Evolutionary conservation across 2,113 vertebrate genomes (phyloP), one percentile per base, ranked within the genome.

Genomic region (Colaptes auratus): DNA sequence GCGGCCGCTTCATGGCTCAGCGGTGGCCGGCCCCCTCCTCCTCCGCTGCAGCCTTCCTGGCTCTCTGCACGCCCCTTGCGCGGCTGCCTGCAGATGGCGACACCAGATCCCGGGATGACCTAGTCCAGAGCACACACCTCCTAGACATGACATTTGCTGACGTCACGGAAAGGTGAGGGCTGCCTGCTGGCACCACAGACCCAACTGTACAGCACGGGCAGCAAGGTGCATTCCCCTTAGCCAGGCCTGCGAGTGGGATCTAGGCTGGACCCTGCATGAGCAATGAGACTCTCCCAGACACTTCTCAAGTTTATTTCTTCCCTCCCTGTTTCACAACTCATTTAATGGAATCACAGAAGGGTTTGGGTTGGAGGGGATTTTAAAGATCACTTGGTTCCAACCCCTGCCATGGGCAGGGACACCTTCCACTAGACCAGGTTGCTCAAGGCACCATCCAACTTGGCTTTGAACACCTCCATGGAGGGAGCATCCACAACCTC

Each of bases 141-240:
- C 93, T 97, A 7, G 98, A 99, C 71, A 99, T 99, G 98, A 97
- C 88, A 0, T 97, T 98, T 84, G 70, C 82, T 5, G 91, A 97
- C 36, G 77, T 98, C 50, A 97, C 97, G 1, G 93, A 98, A 42
- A 98, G 96, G 97, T 98, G 92, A 95, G 96, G 30, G 28, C 27
- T 50, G n/a, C 17, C 39, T 44, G 33, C 25, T 53, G 2, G 3
- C 10, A 13, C 24, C 35, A 12, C 58, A 55, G 63, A 33, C n/a
- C 39, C 35, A 14, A n/a, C 46, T 31, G 20, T 23, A 5, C 21
- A 7, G 8, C 35, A n/a, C 1, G 0, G 52, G 10, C 35, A 58
- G 15, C 39, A 39, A 52, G 19, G 35, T 52, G 21, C 9, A 2
- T 15, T 59, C 75, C 30, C 14, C 44, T 39, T 69, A 31, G 28